Conservation (phyloP, 1,140 invertebrate species). For the Leptestheria dahalacensis region DNA sequence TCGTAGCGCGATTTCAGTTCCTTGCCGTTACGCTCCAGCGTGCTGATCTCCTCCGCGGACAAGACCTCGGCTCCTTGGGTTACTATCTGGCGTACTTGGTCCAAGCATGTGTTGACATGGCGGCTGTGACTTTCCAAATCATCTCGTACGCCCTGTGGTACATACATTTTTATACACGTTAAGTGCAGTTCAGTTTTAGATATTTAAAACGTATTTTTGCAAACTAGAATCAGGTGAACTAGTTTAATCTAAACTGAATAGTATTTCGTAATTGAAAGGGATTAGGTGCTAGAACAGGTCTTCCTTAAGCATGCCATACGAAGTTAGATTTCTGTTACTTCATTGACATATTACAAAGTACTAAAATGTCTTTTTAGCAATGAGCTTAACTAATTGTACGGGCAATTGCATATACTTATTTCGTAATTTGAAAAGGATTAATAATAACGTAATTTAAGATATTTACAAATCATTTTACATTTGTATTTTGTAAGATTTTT, state of each 20-base stretch:
- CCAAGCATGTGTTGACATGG: slow-evolving; percentile 67
- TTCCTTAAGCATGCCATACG: too few relatives aligned
- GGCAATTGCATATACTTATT: background rate
- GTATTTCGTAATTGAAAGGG: background rate
- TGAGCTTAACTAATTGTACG: too few relatives aligned
- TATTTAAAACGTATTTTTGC: too few relatives aligned
- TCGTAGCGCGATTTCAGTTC: slow-evolving; percentile 70
- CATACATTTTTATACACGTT: slow-evolving; percentile 16
- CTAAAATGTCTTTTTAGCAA: too few relatives aligned
- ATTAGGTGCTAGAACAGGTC: too few relatives aligned
- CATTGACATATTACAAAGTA: too few relatives aligned
- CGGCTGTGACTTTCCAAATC: slow-evolving; percentile 75
- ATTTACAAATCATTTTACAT: too few relatives aligned
- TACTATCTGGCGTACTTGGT: slow-evolving; percentile 80
- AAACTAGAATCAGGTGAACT: too few relatives aligned
- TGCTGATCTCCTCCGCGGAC: slow-evolving; percentile 72
- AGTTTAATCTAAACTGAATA: background rate
- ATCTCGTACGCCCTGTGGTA: slow-evolving; percentile 64
- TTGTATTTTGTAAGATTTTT: too few relatives aligned
- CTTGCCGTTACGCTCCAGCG: slow-evolving; percentile 66
- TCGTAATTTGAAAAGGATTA: background rate
- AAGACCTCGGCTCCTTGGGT: slow-evolving; percentile 76
- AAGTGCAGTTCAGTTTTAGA: background rate
- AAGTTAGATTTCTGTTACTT: too few relatives aligned
- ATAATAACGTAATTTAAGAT: background rate